Evolutionary conservation across 1,140 invertebrate genomes (phyloP).

Genomic region (Drosophila persimilis): DNA sequence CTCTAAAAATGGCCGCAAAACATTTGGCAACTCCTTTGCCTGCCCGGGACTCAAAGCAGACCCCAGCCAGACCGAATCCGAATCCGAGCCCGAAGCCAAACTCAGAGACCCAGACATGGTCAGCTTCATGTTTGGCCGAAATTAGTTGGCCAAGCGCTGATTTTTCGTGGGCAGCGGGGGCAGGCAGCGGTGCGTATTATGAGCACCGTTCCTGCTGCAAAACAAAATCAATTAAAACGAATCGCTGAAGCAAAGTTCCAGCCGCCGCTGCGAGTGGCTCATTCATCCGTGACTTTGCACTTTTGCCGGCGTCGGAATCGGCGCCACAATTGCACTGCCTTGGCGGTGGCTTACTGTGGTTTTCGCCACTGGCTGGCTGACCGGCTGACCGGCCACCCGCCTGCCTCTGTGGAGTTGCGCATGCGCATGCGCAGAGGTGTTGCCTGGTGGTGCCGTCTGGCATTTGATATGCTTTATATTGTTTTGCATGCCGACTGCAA

Average conservation of each 20-base stretch:
- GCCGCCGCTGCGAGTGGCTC: constrained; percentile 49
- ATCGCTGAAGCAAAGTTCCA: constrained; percentile 75
- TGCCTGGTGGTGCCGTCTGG: constrained; percentile 30
- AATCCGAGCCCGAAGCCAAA: background rate
- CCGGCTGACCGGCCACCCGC: constrained; percentile 41
- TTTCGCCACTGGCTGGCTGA: constrained; percentile 11
- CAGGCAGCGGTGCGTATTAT: constrained; percentile 51
- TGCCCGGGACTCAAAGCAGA: constrained; percentile 6
- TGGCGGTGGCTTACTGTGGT: background rate
- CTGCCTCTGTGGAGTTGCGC: constrained; percentile 50
- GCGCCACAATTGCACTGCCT: constrained; percentile 36
- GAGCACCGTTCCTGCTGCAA: constrained; percentile 48
- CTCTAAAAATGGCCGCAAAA: constrained; percentile 64
- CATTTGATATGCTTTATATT: constrained; percentile 71
- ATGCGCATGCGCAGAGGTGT: constrained; percentile 70
- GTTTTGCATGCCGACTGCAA: constrained; percentile 50
- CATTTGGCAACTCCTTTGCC: constrained; percentile 73
- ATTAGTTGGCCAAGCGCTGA: constrained; percentile 71
- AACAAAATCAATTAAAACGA: constrained; percentile 79
- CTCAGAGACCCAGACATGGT: background rate
- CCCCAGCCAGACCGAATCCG: background rate
- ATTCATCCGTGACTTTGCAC: constrained; percentile 79
- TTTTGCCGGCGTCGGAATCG: constrained; percentile 44
- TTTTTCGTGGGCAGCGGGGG: constrained; percentile 38
- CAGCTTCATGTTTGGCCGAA: constrained; percentile 57